phyloP scores from a whole-genome alignment of 2,113 vertebrate genomes.

The Dipodomys merriami region DNA sequence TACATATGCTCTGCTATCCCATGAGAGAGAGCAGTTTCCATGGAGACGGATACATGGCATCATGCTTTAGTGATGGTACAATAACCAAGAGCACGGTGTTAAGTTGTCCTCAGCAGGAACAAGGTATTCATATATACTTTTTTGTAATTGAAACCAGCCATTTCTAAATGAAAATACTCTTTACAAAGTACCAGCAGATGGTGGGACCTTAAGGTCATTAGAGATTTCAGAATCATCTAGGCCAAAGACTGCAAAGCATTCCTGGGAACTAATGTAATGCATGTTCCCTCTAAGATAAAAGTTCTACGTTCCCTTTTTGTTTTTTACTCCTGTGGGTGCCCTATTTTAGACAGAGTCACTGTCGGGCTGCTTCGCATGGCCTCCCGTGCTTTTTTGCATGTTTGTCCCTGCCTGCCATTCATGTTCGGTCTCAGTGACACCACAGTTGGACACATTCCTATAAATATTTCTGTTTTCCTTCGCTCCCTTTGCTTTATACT shows the following conservation, averaged over 20 bases:
- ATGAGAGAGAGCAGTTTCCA: constrained; percentile 66
- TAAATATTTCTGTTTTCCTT: background rate
- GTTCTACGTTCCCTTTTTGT: background rate
- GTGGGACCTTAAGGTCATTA: background rate
- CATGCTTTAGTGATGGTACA: background rate
- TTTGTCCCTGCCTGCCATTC: rapidly evolving
- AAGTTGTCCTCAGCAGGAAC: constrained; percentile 56
- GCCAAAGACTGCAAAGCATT: background rate
- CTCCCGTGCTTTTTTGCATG: too few species aligned
- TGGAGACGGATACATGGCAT: constrained; percentile 73
- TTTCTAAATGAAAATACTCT: constrained; percentile 45
- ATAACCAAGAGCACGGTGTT: constrained; percentile 48
- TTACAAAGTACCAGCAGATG: constrained; percentile 28
- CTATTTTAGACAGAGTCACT: background rate
- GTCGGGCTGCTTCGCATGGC: rapidly evolving
- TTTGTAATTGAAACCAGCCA: background rate
- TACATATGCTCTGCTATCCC: background rate
- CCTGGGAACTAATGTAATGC: background rate
- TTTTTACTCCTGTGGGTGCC: background rate
- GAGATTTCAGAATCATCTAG: constrained; percentile 33
- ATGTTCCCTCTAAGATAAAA: background rate
- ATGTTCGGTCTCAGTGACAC: background rate
- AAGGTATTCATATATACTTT: constrained; percentile 35
- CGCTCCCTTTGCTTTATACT: background rate
- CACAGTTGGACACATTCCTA: background rate